These are phyloP conservation scores for Melospiza melodia DNA, from an alignment of 2,113 vertebrate genomes.

Conservation along the genomic window DNA sequence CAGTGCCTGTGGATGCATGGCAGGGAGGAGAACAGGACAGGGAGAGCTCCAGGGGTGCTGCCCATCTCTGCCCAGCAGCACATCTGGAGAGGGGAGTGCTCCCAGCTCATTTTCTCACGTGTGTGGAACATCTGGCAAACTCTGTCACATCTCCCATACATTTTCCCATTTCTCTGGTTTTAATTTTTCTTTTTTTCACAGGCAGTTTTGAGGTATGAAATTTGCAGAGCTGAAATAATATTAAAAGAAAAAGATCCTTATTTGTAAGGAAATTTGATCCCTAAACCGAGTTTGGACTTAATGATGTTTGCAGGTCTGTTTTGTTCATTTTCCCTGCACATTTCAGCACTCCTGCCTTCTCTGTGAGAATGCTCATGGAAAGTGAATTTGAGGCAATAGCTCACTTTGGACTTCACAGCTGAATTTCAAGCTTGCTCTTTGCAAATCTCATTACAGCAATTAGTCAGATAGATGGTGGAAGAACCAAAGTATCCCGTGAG, in stretches of 20 bases:
- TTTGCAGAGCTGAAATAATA: not conserved
- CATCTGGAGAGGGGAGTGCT: not conserved
- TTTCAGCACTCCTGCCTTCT: not conserved
- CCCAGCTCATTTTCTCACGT: not conserved
- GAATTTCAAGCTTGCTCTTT: not conserved
- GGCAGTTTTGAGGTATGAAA: not conserved
- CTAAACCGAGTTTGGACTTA: not conserved
- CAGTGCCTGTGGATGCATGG: not conserved
- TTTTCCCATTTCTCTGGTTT: not conserved
- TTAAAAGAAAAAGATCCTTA: not conserved
- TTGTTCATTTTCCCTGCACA: not conserved
- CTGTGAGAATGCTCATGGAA: not conserved
- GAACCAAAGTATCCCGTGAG: accelerated
- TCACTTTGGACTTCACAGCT: not conserved
- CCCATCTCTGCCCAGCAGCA: not conserved
- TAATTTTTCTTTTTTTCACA: not conserved
- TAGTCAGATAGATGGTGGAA: slow-evolving; percentile 1
- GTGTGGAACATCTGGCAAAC: not conserved
- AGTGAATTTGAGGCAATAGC: slow-evolving; percentile 19
- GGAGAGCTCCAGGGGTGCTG: not conserved
- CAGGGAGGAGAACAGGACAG: not conserved
- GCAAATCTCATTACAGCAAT: slow-evolving; percentile 47
- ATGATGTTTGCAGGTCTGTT: slow-evolving; percentile 13
- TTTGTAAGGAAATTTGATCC: slow-evolving; percentile 13
- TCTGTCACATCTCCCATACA: not conserved